phyloP scores from a whole-genome alignment of 2,113 vertebrate species.

The Columba livia region DNA sequence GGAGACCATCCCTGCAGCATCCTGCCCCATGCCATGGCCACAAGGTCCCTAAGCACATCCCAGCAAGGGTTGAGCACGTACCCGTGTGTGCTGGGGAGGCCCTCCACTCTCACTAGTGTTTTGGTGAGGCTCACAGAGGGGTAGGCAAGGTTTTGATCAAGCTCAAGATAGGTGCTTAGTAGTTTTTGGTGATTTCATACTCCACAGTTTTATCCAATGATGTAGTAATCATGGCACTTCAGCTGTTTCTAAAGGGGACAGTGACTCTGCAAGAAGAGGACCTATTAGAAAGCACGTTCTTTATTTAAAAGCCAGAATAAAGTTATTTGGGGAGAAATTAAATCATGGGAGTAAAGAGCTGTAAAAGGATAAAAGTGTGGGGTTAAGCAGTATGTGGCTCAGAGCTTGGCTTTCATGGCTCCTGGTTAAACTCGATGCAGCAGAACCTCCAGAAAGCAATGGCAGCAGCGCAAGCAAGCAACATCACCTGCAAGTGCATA shows the following conservation, averaged over 20 bases:
- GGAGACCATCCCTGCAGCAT: neutral
- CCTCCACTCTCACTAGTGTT: neutral
- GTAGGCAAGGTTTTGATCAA: neutral
- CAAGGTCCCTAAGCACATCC: accelerated
- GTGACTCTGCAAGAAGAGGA: neutral
- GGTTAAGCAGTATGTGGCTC: neutral
- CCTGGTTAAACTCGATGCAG: neutral
- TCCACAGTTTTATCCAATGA: neutral
- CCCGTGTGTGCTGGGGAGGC: accelerated
- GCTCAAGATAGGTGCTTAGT: neutral
- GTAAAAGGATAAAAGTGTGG: neutral
- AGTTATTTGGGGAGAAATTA: neutral
- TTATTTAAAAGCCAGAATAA: constrained; percentile 1
- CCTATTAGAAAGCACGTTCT: neutral
- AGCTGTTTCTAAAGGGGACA: neutral
- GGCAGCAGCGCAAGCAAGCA: neutral
- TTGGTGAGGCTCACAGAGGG: neutral
- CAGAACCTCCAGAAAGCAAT: neutral
- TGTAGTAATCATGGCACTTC: neutral
- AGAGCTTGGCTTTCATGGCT: neutral
- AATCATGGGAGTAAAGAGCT: neutral
- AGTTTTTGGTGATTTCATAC: neutral
- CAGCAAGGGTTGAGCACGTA: accelerated
- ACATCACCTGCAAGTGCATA: accelerated
- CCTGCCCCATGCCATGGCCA: accelerated